Conservation (phyloP, 1,140 invertebrate species). For the Teleogryllus occipitalis region DNA sequence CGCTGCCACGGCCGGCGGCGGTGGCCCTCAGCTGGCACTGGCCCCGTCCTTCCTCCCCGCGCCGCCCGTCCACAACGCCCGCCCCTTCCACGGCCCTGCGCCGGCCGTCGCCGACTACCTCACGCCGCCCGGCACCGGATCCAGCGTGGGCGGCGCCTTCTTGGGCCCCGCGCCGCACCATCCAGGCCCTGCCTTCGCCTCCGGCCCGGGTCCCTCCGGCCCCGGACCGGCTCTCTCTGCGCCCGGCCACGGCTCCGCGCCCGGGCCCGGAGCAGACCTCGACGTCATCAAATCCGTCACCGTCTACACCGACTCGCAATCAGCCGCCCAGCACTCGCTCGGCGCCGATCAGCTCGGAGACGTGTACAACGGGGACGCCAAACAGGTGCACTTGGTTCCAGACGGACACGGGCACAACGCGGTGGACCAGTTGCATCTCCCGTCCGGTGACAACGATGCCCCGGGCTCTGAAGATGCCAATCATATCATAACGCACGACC, state of each 20-base stretch:
- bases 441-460: neutral
- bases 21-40: neutral
- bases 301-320: neutral
- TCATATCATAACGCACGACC: neutral
- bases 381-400: neutral
- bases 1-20: neutral
- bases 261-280: neutral
- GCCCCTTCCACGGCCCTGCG: neutral
- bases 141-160: too few relatives aligned
- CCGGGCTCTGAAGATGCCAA: too few relatives aligned
- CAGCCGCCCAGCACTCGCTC: neutral
- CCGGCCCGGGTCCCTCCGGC: too few relatives aligned
- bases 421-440: neutral
- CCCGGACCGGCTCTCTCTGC: neutral
- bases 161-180: neutral
- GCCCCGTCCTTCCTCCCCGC: constrained; percentile 7
- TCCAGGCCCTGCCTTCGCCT: neutral
- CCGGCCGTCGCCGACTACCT: neutral
- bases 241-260: neutral
- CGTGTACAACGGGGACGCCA: neutral
- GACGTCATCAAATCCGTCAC: constrained; percentile 7
- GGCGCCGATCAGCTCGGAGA: neutral
- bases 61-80: neutral
- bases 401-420: neutral
- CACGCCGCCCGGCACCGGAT: neutral